Percentiles rank a stretch among this genome's conserved stretches.
Conservation (phyloP, 1,140 invertebrate genomes). For the Drosophila arawakana region DNA sequence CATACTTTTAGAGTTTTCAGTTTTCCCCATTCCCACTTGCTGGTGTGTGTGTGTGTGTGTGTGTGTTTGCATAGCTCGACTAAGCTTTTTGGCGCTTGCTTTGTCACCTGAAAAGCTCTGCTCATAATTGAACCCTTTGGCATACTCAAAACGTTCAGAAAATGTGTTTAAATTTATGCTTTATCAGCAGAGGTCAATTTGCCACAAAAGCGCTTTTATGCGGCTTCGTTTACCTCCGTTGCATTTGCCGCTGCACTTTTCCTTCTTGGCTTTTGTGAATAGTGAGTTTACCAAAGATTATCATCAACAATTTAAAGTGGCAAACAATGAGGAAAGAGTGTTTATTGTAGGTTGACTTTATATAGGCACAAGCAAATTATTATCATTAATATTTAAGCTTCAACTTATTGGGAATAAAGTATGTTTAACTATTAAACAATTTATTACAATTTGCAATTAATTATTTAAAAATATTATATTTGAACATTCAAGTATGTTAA, state of each 20-base stretch:
- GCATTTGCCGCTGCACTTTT: constrained; percentile 25
- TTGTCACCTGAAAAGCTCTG: constrained; percentile 43
- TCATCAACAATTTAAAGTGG: constrained; percentile 13
- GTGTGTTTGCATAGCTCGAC: constrained; percentile 35
- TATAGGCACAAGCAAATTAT: not conserved
- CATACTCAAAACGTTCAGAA: constrained; percentile 54
- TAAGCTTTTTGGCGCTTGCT: constrained; percentile 51
- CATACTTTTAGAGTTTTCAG: constrained; percentile 7
- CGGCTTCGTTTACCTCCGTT: constrained; percentile 22
- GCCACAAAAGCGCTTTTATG: constrained; percentile 38
- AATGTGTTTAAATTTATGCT: constrained; percentile 75
- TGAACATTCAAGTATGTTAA: no score
- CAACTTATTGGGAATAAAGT: no score
- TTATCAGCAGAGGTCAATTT: constrained; percentile 3
- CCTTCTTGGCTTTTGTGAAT: constrained; percentile 1
- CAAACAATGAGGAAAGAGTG: not conserved
- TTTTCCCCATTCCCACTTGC: constrained; percentile 8
- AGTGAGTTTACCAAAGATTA: constrained; percentile 20
- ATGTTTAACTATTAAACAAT: no score
- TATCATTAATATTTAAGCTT: no score
- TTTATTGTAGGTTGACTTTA: not conserved
- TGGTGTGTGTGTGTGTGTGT: constrained; percentile 5
- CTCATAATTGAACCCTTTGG: constrained; percentile 79
- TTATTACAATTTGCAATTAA: no score
- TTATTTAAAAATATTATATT: no score